Evolutionary conservation across 1,140 invertebrate genomes (phyloP), one percentile per base, ranked within the genome.

Genomic region (Cepaea nemoralis): DNA sequence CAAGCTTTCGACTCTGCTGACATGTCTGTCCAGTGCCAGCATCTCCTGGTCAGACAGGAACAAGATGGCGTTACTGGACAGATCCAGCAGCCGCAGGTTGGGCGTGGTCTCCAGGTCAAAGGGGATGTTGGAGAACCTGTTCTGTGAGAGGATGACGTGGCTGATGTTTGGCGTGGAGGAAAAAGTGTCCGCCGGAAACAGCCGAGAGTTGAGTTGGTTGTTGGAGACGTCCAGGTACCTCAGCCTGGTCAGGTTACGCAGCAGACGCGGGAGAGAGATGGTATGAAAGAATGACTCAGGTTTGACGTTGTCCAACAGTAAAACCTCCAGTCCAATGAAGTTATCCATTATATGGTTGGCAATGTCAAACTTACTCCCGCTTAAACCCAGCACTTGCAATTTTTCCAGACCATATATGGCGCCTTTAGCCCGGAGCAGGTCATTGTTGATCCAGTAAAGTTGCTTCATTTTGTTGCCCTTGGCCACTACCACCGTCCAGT

Each of bases 31-130:
- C 22, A 35, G 12, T 1, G 6, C 22, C 48, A n/a, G 2, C 45
- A 33, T 76, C 74, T 76, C 74, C 16, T 55, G n/a, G 2, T 50
- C 14, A 35, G 66, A 33, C 35, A 69, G 24, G 35, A 35, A 69
- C 16, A 69, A 35, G 16, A 69, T 69, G 66, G 66, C 66, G 22
- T 69, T 69, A 33, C 27, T 31, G 12, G 66, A 35, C 66, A 69
- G 66, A 31, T 69, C 66, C 8, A 69, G 66, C 16, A 69, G 10
- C 22, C 35, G 31, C 5, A 69, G 22, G 1, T 69, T 69, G 3
- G 66, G 66, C 31, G 35, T 39, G 31, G 35, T 35, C 8, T n/a
- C 35, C n/a, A 69, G 31, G 8, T 39, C 31, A 22, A 69, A 35
- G 12, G 66, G 66, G 10, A 69, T 35, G 35, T 39, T 35, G 16